These are phyloP conservation scores for Oscheius sp. DNA, from an alignment of 2,888 invertebrate genomes.

Conservation along the genomic window DNA sequence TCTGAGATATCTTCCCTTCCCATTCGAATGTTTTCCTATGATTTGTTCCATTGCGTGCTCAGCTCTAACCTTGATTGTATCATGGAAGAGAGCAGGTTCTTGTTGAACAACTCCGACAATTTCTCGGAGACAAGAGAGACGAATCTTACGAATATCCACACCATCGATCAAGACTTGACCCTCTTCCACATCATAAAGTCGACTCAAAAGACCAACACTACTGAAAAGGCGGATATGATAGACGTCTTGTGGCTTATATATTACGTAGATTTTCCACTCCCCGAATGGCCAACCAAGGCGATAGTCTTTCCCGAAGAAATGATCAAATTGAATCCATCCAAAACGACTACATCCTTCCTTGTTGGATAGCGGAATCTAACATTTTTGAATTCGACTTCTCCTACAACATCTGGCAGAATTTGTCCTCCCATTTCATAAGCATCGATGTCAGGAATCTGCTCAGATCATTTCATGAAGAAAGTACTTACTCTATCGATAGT, in stretches of 20 bases:
- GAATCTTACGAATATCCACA: slow-evolving; percentile 36
- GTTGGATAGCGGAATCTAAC: slow-evolving; percentile 63
- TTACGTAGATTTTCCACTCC: slow-evolving; percentile 78
- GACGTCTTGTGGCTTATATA: no score
- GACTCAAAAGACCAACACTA: slow-evolving; percentile 82
- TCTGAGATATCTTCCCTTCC: slow-evolving; percentile 39
- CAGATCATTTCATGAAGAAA: not conserved
- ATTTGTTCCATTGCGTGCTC: not conserved
- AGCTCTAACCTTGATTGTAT: slow-evolving; percentile 2
- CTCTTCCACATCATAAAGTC: slow-evolving; percentile 77
- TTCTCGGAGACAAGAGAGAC: slow-evolving; percentile 39
- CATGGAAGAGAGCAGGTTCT: slow-evolving; percentile 48
- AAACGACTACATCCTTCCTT: slow-evolving; percentile 45
- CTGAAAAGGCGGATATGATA: no score
- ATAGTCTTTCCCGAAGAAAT: slow-evolving; percentile 70
- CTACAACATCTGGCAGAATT: slow-evolving; percentile 42
- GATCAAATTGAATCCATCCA: slow-evolving; percentile 69
- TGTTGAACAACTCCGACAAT: slow-evolving; percentile 51
- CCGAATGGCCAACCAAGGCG: slow-evolving; percentile 76
- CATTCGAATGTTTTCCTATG: slow-evolving; percentile 42
- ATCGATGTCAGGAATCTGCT: slow-evolving; percentile 51
- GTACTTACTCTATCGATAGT: slow-evolving; percentile 56
- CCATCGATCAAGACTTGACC: slow-evolving; percentile 72
- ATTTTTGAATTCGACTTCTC: slow-evolving; percentile 52
- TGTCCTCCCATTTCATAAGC: slow-evolving; percentile 47